These are phyloP conservation scores for Piaya cayana DNA, from an alignment of 2,113 vertebrate genomes.

Conservation along the genomic window DNA sequence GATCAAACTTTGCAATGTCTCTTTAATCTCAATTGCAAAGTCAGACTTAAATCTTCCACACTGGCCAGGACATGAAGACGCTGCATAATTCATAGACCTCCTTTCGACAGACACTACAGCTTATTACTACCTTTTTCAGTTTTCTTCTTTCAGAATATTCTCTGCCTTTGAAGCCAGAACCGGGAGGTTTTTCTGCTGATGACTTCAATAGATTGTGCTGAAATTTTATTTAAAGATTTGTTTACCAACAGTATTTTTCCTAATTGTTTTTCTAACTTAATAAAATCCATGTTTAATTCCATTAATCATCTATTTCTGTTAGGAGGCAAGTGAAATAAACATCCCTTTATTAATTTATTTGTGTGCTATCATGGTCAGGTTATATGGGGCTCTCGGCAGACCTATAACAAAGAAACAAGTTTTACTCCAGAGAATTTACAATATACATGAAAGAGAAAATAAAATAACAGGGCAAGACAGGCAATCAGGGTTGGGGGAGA, in stretches of 20 bases:
- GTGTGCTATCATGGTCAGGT: neutral
- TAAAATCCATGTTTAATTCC: neutral
- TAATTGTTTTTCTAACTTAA: neutral
- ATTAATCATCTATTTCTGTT: neutral
- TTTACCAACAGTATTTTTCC: conserved; percentile 22
- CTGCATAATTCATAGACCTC: neutral
- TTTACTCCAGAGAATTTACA: conserved; percentile 27
- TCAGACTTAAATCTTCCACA: neutral
- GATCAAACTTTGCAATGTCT: neutral
- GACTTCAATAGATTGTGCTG: neutral
- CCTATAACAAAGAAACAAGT: conserved; percentile 6
- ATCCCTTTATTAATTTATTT: neutral
- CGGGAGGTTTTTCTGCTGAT: neutral
- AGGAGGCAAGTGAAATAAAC: neutral
- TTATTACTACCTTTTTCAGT: neutral
- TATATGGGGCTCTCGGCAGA: neutral
- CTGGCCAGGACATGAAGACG: neutral
- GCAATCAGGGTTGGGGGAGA: neutral
- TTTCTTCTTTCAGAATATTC: neutral
- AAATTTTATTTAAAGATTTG: neutral
- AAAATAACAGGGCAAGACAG: conserved; percentile 19
- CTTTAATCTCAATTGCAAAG: neutral
- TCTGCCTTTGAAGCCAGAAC: neutral
- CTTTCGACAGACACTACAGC: neutral
- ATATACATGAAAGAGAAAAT: conserved; percentile 15